These are phyloP conservation scores for Lateolabrax maculatus DNA, from an alignment of 2,797 vertebrate genomes.

Conservation along the genomic window DNA sequence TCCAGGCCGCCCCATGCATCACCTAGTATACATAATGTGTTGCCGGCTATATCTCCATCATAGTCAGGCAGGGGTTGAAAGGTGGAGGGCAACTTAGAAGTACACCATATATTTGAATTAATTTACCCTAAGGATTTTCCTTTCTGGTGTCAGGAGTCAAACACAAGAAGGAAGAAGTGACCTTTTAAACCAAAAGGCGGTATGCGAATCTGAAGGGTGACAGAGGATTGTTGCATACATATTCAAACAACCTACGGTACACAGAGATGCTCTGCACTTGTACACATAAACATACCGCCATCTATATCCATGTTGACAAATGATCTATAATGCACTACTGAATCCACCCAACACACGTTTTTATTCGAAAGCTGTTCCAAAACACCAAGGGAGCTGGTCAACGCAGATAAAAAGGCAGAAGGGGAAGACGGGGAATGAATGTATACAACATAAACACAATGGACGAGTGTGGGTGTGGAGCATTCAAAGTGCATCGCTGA, in stretches of 20 bases:
- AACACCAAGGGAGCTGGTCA: conserved; percentile 29
- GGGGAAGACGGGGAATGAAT: conserved; percentile 41
- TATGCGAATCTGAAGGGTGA: neutral
- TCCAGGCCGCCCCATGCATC: neutral
- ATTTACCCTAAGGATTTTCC: neutral
- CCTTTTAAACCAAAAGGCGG: neutral
- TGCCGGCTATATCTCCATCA: neutral
- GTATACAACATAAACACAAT: conserved; percentile 53
- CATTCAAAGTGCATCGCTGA: conserved; percentile 56
- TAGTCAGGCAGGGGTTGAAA: conserved; percentile 2
- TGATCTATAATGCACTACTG: conserved; percentile 8
- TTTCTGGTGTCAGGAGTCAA: neutral
- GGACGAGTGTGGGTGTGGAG: conserved; percentile 54
- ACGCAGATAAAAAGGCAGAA: conserved; percentile 46
- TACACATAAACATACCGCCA: neutral
- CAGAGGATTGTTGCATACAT: neutral
- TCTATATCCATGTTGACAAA: neutral
- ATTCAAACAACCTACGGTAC: conserved; percentile 18
- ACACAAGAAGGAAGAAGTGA: neutral
- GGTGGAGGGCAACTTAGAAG: neutral
- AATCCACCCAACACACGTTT: conserved; percentile 14
- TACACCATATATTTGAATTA: neutral
- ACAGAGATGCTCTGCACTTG: neutral
- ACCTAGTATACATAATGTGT: neutral
- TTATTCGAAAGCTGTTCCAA: conserved; percentile 40